Evolutionary conservation across 35 echinoderm and acorn worm genomes (phyloP).

Genomic region (Nesometra sesokonis): DNA sequence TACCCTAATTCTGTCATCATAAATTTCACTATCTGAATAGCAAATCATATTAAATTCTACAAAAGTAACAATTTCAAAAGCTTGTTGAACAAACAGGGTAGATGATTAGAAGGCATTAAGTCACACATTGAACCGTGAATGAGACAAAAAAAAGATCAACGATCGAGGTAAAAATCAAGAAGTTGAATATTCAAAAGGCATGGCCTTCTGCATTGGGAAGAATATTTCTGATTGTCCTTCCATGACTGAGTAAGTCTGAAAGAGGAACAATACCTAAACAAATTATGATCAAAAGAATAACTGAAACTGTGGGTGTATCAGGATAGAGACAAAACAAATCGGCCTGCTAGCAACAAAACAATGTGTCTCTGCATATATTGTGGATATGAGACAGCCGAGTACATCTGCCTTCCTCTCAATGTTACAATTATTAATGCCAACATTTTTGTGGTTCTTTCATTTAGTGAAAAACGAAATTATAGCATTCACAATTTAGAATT

Average conservation of each 20-base stretch:
- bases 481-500: no score
- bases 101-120: neutral
- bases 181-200: neutral
- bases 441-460: no score
- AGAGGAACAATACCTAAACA: neutral
- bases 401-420: neutral
- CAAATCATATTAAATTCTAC: neutral
- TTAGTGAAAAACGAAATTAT: no score
- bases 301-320: neutral
- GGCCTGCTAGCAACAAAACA: neutral
- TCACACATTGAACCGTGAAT: neutral
- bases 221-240: neutral
- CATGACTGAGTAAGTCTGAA: neutral
- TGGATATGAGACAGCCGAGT: no score
- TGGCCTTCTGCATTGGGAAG: neutral
- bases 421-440: no score
- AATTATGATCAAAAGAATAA: neutral
- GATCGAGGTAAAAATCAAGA: neutral
- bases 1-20: no score
- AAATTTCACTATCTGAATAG: neutral
- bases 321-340: neutral
- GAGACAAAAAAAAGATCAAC: neutral
- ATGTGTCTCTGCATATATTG: no score
- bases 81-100: neutral
- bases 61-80: neutral